A percentile compares a stretch with the other conserved stretches of the same genome.
Evolutionary conservation across 2,113 vertebrate genomes (phyloP).

Genomic region (Scomber scombrus): DNA sequence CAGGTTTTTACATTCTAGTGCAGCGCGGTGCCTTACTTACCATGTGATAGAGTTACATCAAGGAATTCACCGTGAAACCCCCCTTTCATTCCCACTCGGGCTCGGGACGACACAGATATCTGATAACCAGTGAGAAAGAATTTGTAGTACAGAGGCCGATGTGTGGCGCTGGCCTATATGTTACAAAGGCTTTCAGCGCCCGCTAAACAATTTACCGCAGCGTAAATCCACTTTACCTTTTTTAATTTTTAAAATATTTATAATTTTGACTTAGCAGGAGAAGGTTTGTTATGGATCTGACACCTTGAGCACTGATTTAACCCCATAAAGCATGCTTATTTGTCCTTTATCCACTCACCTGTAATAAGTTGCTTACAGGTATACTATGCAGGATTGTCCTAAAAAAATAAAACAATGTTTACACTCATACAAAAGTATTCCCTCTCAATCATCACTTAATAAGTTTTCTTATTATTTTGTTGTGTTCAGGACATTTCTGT

Average conservation of each 20-base stretch:
- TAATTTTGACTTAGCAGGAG: background rate
- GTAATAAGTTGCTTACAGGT: slow-evolving; percentile 11
- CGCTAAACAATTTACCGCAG: slow-evolving; percentile 16
- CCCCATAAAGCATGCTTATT: slow-evolving; percentile 1
- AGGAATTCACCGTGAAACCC: slow-evolving; percentile 84
- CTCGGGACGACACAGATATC: slow-evolving; percentile 76
- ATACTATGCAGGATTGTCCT: no score
- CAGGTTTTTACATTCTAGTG: slow-evolving; percentile 78
- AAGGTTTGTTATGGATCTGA: background rate
- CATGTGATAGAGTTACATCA: slow-evolving; percentile 81
- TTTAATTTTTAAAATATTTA: background rate
- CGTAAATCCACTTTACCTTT: background rate
- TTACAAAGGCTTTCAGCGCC: slow-evolving; percentile 63
- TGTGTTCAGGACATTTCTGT: no score
- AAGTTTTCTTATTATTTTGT: no score
- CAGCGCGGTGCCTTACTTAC: slow-evolving; percentile 78
- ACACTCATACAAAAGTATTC: no score
- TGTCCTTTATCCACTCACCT: slow-evolving; percentile 12
- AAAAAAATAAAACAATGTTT: no score
- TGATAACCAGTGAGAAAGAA: slow-evolving; percentile 82
- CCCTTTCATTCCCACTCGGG: slow-evolving; percentile 80
- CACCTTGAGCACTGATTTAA: no score
- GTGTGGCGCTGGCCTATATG: slow-evolving; percentile 74
- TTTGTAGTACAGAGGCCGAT: slow-evolving; percentile 79
- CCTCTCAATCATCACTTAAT: no score